Base-by-base conservation (phyloP, 1,140 invertebrate species). In the Penaeus japonicus region DNA sequence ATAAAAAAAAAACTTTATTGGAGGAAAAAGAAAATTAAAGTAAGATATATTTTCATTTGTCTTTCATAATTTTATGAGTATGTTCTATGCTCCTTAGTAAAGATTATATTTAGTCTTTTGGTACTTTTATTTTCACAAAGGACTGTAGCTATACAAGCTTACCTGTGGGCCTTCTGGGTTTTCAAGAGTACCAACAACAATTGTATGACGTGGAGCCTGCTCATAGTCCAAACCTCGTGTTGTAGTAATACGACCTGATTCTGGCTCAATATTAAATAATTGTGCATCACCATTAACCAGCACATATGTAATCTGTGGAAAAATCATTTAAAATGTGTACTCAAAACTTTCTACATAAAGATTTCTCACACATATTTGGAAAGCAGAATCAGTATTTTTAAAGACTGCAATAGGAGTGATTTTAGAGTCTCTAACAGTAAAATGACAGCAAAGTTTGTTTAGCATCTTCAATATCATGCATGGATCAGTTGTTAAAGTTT, bases 101-200 rank as follows among this genome's bases (percentile, higher is more conserved):
- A 15, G 47, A 39, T 57, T n/a, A 53, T n/a, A 22, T 24, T 55
- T 57, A 53, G 10, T 30, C 30, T 27, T 55, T 0, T 57, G 4
- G n/a, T 27, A 27, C 24, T n/a, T 20, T 27, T 20, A 12, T 1
- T 70, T n/a, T 47, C 96, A 0, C 47, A 12, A 12, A 12, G 47
- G 47, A 47, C 15, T 12, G 1, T 12, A 47, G 47, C 15, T 47
- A 15, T 47, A 47, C 10, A 7, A 47, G 5, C 95, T 97, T 30
- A 96, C 95, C 2, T 96, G 96, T 0, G 94, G 94, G 0, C 94
- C 93, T 73, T 94, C 94, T 90, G 93, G 94, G 92, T 97, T 97
- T 92, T 98, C 97, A 84, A 95, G 93, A 4, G 97, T 97, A 12
- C 96, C 97, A 17, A 98, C 94, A 18, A 96, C 93, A 0, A 98